These are phyloP conservation scores for Panagrolaimus sp. DNA, from an alignment of 1,140 invertebrate genomes.

Conservation along the genomic window DNA sequence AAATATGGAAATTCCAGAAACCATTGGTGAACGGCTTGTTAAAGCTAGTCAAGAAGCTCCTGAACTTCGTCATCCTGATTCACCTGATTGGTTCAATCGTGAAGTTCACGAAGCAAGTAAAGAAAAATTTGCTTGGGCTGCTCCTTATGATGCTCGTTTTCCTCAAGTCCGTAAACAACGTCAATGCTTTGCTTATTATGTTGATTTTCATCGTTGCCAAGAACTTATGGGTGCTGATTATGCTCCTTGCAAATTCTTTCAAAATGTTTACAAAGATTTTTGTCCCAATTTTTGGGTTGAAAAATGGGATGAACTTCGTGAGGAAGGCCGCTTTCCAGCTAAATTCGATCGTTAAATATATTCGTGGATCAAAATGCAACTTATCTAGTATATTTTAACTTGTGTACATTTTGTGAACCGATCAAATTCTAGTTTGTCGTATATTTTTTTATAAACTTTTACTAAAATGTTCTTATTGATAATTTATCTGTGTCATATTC, in stretches of 20 bases:
- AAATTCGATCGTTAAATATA: constrained; percentile 55
- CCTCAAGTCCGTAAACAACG: constrained; percentile 83
- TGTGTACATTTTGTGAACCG: too few species aligned
- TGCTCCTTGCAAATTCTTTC: constrained; percentile 86
- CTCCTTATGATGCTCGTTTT: constrained; percentile 88
- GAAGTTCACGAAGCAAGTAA: constrained; percentile 43
- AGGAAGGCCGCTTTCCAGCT: constrained; percentile 74
- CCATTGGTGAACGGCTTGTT: constrained; percentile 35
- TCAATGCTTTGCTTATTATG: constrained; percentile 82
- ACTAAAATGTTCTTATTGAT: too few species aligned
- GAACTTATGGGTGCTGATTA: constrained; percentile 76
- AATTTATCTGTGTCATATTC: too few species aligned
- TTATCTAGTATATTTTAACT: too few species aligned
- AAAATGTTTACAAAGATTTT: constrained; percentile 74
- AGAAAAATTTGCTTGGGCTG: constrained; percentile 62
- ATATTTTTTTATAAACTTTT: too few species aligned
- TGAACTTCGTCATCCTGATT: constrained; percentile 48
- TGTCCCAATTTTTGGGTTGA: constrained; percentile 84
- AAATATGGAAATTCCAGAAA: constrained; percentile 35
- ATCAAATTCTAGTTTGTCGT: too few species aligned
- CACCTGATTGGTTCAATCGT: constrained; percentile 52
- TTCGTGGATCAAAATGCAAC: not conserved
- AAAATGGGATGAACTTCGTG: constrained; percentile 81
- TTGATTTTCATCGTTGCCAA: constrained; percentile 90
- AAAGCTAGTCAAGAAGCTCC: constrained; percentile 29